Percentiles rank a stretch among this genome's conserved stretches.
phyloP scores from a whole-genome alignment of 2,113 vertebrate genomes.

The Polyodon spathula region DNA sequence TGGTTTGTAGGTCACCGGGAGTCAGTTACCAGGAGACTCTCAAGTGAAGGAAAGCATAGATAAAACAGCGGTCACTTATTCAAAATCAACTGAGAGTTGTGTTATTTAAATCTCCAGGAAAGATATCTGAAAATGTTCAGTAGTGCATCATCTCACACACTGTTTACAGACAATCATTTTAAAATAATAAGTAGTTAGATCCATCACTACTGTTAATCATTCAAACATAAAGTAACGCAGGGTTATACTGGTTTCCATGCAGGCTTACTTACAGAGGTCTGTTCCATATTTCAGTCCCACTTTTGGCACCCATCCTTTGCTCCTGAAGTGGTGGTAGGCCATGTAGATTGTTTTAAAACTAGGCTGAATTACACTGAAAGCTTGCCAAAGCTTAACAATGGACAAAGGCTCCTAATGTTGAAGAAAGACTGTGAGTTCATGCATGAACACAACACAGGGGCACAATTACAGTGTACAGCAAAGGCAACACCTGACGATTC shows the following conservation, averaged over 20 bases:
- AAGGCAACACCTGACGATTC: no score
- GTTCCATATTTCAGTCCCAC: slow-evolving; percentile 84
- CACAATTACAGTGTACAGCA: neutral
- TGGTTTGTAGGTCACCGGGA: slow-evolving; percentile 9
- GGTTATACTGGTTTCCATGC: neutral
- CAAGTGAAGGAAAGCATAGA: slow-evolving; percentile 20
- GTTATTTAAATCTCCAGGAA: slow-evolving; percentile 25
- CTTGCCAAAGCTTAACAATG: slow-evolving; percentile 69
- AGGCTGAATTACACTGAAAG: slow-evolving; percentile 54
- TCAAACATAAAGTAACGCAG: no score
- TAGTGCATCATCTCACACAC: no score
- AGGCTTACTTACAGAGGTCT: slow-evolving; percentile 71
- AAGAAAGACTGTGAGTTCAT: slow-evolving; percentile 2
- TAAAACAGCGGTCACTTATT: slow-evolving; percentile 30
- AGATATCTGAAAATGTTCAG: slow-evolving; percentile 15
- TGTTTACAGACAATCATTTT: no score
- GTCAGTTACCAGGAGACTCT: slow-evolving; percentile 14
- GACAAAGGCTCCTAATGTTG: slow-evolving; percentile 57
- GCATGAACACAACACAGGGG: neutral
- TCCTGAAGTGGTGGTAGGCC: slow-evolving; percentile 82
- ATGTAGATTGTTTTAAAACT: slow-evolving; percentile 71
- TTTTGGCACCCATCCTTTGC: slow-evolving; percentile 89
- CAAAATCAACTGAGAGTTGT: slow-evolving; percentile 11
- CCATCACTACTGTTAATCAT: no score
- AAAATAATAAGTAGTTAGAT: no score